phyloP scores from a whole-genome alignment of 2,797 vertebrate genomes.

The Tamandua tetradactyla region DNA sequence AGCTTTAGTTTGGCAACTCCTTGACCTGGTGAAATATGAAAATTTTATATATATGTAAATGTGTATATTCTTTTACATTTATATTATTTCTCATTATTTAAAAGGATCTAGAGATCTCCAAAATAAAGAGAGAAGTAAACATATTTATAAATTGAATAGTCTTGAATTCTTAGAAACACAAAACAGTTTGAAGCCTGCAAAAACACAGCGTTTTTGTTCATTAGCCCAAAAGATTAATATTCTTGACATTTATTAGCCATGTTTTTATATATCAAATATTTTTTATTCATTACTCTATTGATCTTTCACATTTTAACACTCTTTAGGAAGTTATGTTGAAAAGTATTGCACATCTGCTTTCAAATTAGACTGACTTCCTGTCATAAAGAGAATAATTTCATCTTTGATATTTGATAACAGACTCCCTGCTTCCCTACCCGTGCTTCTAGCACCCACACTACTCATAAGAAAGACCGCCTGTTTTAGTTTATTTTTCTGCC shows the following conservation, averaged over 20 bases:
- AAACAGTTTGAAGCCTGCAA: neutral
- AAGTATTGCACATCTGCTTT: neutral
- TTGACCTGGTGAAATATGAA: neutral
- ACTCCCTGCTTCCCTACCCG: neutral
- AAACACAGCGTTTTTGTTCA: neutral
- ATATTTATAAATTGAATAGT: neutral
- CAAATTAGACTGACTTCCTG: neutral
- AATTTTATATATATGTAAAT: neutral
- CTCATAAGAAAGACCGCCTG: neutral
- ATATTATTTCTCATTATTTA: constrained; percentile 9
- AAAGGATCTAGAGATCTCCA: neutral
- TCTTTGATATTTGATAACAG: neutral
- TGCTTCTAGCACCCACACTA: neutral
- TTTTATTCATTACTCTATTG: neutral
- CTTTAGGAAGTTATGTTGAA: neutral
- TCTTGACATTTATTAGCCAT: neutral
- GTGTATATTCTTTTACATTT: neutral
- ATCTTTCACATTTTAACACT: neutral
- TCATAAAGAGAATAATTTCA: neutral
- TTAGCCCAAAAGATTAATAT: neutral
- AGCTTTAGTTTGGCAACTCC: neutral
- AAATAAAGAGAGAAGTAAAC: no score
- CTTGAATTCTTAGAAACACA: neutral
- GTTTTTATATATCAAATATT: neutral
- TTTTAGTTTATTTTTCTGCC: no score